phyloP scores from a whole-genome alignment of 2,888 invertebrate species.

The Phania funesta region DNA sequence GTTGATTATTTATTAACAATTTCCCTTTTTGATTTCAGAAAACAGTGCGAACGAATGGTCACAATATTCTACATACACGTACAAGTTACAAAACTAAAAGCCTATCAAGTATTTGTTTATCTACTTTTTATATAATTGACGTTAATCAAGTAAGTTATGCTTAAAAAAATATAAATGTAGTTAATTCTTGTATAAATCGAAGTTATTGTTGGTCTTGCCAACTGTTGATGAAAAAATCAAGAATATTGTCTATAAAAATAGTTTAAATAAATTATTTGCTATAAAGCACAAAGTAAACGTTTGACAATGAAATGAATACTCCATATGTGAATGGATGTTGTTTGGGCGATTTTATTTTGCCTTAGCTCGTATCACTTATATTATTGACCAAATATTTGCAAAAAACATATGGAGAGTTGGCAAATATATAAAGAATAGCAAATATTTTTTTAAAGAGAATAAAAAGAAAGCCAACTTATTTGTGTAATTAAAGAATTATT shows the following conservation, averaged over 20 bases:
- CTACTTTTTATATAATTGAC: too few relatives aligned
- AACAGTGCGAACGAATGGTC: too few relatives aligned
- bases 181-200: constrained; percentile 23
- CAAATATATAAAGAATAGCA: constrained; percentile 30
- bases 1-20: too few relatives aligned
- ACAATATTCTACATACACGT: too few relatives aligned
- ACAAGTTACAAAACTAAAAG: too few relatives aligned
- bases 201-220: background rate
- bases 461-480: background rate
- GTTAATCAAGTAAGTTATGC: too few relatives aligned
- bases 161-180: too few relatives aligned
- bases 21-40: too few relatives aligned
- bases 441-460: constrained; percentile 3
- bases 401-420: constrained; percentile 42
- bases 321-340: background rate
- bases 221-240: background rate
- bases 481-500: constrained; percentile 20
- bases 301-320: constrained; percentile 35
- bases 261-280: constrained; percentile 47
- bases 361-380: background rate
- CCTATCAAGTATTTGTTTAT: too few relatives aligned
- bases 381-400: constrained; percentile 43
- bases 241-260: constrained; percentile 11
- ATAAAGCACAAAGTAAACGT: constrained; percentile 42
- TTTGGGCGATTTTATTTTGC: background rate